Evolutionary conservation across 2,113 vertebrate genomes (phyloP), one percentile per base, ranked within the genome.

Genomic region (Blennius ocellaris): DNA sequence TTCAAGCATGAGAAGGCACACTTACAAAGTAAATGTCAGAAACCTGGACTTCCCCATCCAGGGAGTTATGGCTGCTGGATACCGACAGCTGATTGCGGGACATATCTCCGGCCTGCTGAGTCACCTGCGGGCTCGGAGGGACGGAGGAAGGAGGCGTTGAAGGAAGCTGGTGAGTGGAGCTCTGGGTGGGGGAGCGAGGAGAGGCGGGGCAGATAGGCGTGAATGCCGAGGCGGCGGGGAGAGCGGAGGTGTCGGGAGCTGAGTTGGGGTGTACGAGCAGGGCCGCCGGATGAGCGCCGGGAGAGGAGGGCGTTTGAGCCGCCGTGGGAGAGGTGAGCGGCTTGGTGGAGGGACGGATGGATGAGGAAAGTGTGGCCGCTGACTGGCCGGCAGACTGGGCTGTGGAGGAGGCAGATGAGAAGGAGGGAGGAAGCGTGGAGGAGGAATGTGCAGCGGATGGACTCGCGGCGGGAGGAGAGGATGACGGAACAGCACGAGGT

Each of bases 11-110:
- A 21, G 1, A 30, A n/a, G 0, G 0, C 2, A 15, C n/a, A 96
- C 97, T 99, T 96, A 99, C 97, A 87, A 99, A 99, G 90, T 97
- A 99, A 84, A 99, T 97, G 93, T 99, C 97, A 1, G 96, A 94
- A 80, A 96, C 91, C 4, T 95, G 95, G 41, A 94, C 90, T 0
- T 94, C 94, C 0, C 97, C 96, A 39, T 99, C 97, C 62, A 97
- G 87, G 0, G 97, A 99, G 74, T 95, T 94, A 75, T 96, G 96
- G 92, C 97, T 98, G 86, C 94, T 94, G 47, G 95, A 95, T 69
- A 96, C 94, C 0, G 96, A 96, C 80, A 96, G 94, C 91, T 95
- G 96, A 89, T 95, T 97, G 90, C 88, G 73, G 0, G 93, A 90
- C 76, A 11, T 76, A 82, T 52, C 92, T 85, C 0, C 76, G 16